Conservation (phyloP, 2,888 invertebrate genomes). For the Calameuta idolon region DNA sequence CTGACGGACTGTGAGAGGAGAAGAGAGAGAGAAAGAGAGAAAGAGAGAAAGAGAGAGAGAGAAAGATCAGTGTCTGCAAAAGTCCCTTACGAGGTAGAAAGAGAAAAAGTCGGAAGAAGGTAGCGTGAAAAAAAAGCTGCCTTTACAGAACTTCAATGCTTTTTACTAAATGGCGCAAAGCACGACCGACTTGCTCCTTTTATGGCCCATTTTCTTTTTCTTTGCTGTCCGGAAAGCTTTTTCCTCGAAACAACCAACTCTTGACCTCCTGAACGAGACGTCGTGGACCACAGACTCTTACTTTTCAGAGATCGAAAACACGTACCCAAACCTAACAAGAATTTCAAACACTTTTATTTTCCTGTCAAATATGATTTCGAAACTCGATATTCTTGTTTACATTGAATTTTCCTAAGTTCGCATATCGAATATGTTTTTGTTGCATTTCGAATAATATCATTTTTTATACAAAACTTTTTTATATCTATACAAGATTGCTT, state of each 20-base stretch:
- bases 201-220: conserved; percentile 19
- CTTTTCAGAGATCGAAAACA: neutral
- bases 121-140: neutral
- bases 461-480: neutral
- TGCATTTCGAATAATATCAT: neutral
- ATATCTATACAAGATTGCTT: neutral
- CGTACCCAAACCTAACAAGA: neutral
- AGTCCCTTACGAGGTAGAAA: neutral
- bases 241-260: conserved; percentile 37
- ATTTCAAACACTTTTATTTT: neutral
- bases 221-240: conserved; percentile 21
- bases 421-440: neutral
- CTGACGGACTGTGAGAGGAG: neutral
- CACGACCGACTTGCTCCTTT: conserved; percentile 11
- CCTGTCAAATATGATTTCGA: neutral
- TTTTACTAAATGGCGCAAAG: neutral
- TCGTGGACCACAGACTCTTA: neutral
- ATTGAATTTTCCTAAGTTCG: neutral
- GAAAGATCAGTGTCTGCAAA: neutral
- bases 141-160: neutral
- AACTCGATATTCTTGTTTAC: neutral
- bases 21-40: too few relatives aligned
- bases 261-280: conserved; percentile 23
- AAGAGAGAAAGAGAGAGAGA: neutral
- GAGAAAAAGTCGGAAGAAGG: neutral